Evolutionary conservation across 2,797 vertebrate species (phyloP).

Genomic region (Scolopax bukidnonensis): DNA sequence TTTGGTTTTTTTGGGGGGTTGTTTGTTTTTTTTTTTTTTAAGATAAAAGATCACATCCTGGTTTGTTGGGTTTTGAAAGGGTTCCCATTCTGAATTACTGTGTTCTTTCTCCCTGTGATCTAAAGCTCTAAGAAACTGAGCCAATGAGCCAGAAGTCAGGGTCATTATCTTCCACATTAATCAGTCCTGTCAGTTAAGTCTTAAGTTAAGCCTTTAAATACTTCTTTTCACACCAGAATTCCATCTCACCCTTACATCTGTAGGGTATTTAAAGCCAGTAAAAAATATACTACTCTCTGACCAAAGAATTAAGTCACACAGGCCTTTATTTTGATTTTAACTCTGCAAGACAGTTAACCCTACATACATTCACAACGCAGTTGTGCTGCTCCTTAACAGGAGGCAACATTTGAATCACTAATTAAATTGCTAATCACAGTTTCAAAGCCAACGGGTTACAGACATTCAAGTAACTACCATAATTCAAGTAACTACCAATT

Average conservation of each 20-base stretch:
- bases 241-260: constrained; percentile 20
- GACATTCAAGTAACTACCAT: background rate
- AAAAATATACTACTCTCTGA: background rate
- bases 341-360: background rate
- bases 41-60: background rate
- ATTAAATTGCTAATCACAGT: background rate
- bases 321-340: background rate
- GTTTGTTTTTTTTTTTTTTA: background rate
- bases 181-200: constrained; percentile 63
- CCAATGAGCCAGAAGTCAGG: constrained; percentile 63
- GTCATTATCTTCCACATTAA: constrained; percentile 48
- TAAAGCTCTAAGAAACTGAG: constrained; percentile 42
- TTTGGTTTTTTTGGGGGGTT: background rate
- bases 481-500: background rate
- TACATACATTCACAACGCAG: background rate
- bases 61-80: background rate
- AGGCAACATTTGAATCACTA: background rate
- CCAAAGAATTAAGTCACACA: background rate
- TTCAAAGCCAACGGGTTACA: background rate
- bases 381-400: background rate
- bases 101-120: constrained; percentile 29
- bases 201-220: constrained; percentile 67
- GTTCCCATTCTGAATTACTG: background rate
- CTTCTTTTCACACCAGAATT: constrained; percentile 72
- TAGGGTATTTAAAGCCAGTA: background rate